These are phyloP conservation scores for Amblyopsis hoosieri DNA, from an alignment of 2,797 vertebrate species.

Conservation along the genomic window DNA sequence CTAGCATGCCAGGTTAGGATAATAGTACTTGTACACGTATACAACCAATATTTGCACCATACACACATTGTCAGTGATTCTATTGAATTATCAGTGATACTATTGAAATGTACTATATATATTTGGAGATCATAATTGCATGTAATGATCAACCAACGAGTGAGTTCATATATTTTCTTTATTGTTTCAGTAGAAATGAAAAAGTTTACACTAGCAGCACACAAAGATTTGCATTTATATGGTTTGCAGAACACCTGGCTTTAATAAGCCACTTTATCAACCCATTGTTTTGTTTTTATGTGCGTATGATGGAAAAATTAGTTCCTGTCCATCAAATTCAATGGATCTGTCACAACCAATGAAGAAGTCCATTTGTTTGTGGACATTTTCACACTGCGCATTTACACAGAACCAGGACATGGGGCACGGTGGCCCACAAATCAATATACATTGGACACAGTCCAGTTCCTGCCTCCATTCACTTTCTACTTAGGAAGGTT, in stretches of 20 bases:
- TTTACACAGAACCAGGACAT: conserved; percentile 56
- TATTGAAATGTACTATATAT: conserved; percentile 3
- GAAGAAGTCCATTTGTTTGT: conserved; percentile 79
- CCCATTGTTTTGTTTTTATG: conserved; percentile 70
- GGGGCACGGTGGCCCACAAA: conserved; percentile 51
- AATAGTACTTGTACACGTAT: too few species aligned
- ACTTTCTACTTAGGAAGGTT: conserved; percentile 36
- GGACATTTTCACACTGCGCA: conserved; percentile 57
- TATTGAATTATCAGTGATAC: conserved; percentile 1
- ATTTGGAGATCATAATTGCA: background rate
- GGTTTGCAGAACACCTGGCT: conserved; percentile 71
- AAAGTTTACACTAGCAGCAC: conserved; percentile 5
- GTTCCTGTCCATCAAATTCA: conserved; percentile 85
- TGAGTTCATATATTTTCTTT: background rate
- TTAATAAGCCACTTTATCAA: conserved; percentile 63
- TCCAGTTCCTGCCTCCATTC: conserved; percentile 67
- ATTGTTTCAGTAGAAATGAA: conserved; percentile 13
- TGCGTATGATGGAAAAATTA: conserved; percentile 80
- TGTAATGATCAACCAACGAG: background rate
- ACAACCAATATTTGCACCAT: background rate
- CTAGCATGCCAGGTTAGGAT: too few species aligned
- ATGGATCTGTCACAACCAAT: conserved; percentile 85
- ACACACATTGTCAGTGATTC: background rate
- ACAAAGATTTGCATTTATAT: conserved; percentile 77
- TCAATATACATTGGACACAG: conserved; percentile 76